phyloP scores from a whole-genome alignment of 2,113 vertebrate species.

The Xyrauchen texanus region DNA sequence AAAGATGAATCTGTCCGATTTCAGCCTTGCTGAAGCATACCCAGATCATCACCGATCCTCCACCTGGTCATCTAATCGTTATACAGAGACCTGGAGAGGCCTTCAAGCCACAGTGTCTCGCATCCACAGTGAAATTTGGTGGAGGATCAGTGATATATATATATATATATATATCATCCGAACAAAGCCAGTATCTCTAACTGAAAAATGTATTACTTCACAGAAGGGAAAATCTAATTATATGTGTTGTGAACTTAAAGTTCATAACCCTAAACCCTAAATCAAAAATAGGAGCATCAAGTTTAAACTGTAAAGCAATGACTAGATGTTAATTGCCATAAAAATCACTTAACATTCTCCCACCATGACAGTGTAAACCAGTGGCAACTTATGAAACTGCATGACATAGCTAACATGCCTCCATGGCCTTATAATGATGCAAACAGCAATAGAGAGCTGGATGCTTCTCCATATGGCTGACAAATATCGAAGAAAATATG shows the following conservation, averaged over 20 bases:
- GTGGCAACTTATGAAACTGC: constrained; percentile 8
- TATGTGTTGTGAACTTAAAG: neutral
- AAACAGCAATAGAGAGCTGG: constrained; percentile 42
- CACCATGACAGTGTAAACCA: neutral
- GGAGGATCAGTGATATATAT: no score
- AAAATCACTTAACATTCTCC: neutral
- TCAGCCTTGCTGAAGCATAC: no score
- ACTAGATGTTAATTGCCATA: neutral
- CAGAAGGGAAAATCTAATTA: no score
- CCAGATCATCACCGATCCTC: no score
- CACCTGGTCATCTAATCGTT: no score
- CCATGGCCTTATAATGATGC: constrained; percentile 28
- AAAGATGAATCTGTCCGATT: no score
- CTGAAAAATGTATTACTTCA: no score
- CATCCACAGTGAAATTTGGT: no score
- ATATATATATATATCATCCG: no score
- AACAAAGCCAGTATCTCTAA: no score
- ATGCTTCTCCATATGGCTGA: constrained; percentile 81
- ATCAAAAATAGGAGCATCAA: neutral
- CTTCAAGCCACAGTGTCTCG: no score
- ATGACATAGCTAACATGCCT: constrained; percentile 17
- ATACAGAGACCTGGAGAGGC: no score
- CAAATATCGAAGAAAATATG: constrained; percentile 87
- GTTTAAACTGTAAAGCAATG: neutral
- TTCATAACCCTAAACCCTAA: neutral